Evolutionary conservation across 2,888 invertebrate species (phyloP), one percentile per base, ranked within the genome.

Genomic region (Macaria notata): DNA sequence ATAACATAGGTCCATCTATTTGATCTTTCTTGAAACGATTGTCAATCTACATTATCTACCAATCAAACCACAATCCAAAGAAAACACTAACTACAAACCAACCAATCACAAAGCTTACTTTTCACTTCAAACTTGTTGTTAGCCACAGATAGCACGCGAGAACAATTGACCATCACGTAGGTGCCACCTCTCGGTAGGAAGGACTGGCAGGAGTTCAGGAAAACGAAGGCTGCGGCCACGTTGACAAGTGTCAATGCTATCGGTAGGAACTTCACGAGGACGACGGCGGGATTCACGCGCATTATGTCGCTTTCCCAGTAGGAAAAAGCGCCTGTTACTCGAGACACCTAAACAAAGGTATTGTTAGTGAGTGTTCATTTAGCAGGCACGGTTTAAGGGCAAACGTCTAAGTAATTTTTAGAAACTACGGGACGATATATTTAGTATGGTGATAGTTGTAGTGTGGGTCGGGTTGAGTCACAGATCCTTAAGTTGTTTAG

Each of bases 261-360:
- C 1, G 90, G 90, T 9, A 91, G 66, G 59, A 83, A 89, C 74
- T 89, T 89, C 9, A 88, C 50, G 8, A 91, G 69, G 1, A 84
- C 81, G 3, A 87, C 78, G 1, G 78, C 76, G 45, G 84, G 78
- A 64, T 81, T 89, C 47, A 83, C 76, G 46, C 76, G 73, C 84
- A 90, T 85, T 71, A 91, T 88, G 59, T 90, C 79, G 36, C 78
- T 71, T 61, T 88, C 88, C 83, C 83, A 88, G 67, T 84, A 87
- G 3, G 79, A 71, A 65, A 88, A 86, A 36, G 89, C 80, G 6
- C 84, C 82, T 9, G 78, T 81, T 70, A 89, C 75, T 73, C 89
- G 79, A 19, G 84, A 76, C 54, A 89, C 82, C 90, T 90, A 65
- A 54, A 75, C 68, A 73, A 70, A 61, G 38, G 58, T 46, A 54